Conservation (phyloP, 1,140 invertebrate genomes). For the Stenopsyche tienmushanensis region DNA sequence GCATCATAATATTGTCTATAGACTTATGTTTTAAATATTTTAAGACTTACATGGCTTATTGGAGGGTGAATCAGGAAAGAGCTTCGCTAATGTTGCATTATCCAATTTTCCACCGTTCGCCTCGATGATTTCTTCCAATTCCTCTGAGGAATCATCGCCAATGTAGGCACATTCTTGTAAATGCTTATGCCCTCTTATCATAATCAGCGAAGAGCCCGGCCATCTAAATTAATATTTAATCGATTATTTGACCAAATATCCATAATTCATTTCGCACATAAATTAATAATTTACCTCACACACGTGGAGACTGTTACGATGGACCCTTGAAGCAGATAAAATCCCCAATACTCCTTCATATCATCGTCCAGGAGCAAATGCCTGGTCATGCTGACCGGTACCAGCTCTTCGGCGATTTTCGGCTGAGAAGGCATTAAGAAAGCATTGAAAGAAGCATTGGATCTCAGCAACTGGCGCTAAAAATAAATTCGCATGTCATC, state of each 20-base stretch:
- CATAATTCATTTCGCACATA: conserved; percentile 11
- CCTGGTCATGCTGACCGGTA: conserved; percentile 67
- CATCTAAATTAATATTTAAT: conserved; percentile 53
- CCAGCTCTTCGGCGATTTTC: conserved; percentile 54
- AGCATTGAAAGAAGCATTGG: conserved; percentile 75
- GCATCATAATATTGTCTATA: too few relatives aligned
- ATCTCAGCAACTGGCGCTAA: conserved; percentile 67
- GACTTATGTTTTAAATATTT: too few relatives aligned
- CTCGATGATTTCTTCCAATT: conserved; percentile 64
- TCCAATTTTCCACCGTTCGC: conserved; percentile 48
- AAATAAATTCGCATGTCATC: too few relatives aligned
- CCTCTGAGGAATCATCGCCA: conserved; percentile 74
- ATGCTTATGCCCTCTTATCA: conserved; percentile 74
- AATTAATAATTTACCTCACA: conserved; percentile 58
- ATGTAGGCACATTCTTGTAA: conserved; percentile 78
- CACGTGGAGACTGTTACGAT: conserved; percentile 73
- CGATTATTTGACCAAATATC: not conserved
- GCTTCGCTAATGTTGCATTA: conserved; percentile 38
- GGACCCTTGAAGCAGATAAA: conserved; percentile 75
- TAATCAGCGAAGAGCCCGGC: conserved; percentile 72
- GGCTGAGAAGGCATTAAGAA: conserved; percentile 67
- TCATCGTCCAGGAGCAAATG: conserved; percentile 71
- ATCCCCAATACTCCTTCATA: conserved; percentile 82
- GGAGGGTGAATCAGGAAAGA: conserved; percentile 44
- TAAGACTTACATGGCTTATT: conserved; percentile 48